Evolutionary conservation across 2,888 invertebrate species (phyloP), one percentile per base, ranked within the genome.

Genomic region (Agrochola lychnidis): DNA sequence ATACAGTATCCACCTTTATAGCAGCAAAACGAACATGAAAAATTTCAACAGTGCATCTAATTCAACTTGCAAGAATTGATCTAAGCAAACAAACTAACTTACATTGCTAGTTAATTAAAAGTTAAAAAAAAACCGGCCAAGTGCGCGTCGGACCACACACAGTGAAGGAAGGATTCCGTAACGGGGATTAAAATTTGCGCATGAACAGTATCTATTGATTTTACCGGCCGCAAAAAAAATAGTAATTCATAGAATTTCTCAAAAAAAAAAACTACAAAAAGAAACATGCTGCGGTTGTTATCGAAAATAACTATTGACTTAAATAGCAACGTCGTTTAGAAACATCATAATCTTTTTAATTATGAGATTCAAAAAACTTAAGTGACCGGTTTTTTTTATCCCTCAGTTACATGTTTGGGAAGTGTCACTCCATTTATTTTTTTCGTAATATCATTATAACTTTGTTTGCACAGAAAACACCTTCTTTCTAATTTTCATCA

Each of bases 1-100:
- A 81, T 12, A 62, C 4, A 73, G 16, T 30, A n/a, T 25, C 3
- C 4, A 57, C 19, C 36, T 25, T 74, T 45, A 78, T 7, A 56
- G 12, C 22, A 64, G 16, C 10, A 45, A 45, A 48, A 48, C 45
- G 14, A 4, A 51, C 51, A 51, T 19, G 2, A 51, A 53, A 53
- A 19, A 7, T 7, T 19, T 51, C 51, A 51, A 19, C 14, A 48
- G 48, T 48, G 48, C 4, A 14, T 45, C 14, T 14, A 14, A 45
- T 12, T 45, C 45, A 45, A 14, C 45, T 42, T 42, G 42, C 45
- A 45, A 12, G 45, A 45, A 45, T 45, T 45, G 45, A 45, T 12
- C 45, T 45, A 45, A 45, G 45, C 45, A 45, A 10, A 12, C 42
- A 42, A 42, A 42, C 45, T 0, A 45, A 12, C 12, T 48, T 14